Conservation (phyloP, 2,888 invertebrate species). For the Megastigmus dorsalis region DNA sequence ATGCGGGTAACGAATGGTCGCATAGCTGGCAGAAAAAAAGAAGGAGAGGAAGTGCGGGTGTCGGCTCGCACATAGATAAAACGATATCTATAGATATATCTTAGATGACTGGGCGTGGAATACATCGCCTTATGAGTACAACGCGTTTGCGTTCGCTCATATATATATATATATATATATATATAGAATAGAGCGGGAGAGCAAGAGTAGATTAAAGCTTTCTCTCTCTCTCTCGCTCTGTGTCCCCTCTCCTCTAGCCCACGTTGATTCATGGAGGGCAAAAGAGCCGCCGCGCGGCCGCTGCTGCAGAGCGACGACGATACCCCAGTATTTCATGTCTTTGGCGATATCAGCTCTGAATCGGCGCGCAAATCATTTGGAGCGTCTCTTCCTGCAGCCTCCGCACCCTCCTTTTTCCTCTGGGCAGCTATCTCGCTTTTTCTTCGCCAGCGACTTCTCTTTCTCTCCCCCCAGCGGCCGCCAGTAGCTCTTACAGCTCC, state of each 20-base stretch:
- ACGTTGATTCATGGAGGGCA: slow-evolving; percentile 63
- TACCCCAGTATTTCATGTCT: slow-evolving; percentile 62
- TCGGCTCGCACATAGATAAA: no score
- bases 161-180: no score
- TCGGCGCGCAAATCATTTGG: slow-evolving; percentile 61
- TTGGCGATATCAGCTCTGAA: slow-evolving; percentile 61
- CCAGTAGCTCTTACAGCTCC: slow-evolving; percentile 19
- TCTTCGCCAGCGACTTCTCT: slow-evolving; percentile 22
- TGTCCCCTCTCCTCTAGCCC: neutral
- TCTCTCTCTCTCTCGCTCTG: slow-evolving; percentile 34
- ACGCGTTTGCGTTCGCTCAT: slow-evolving; percentile 41
- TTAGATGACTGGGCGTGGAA: slow-evolving; percentile 62
- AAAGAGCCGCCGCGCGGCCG: slow-evolving; percentile 44
- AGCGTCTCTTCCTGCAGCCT: slow-evolving; percentile 52
- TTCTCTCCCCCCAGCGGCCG: neutral
- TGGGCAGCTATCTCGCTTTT: no score
- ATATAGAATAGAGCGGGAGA: no score
- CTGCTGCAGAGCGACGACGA: slow-evolving; percentile 51
- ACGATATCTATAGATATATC: no score
- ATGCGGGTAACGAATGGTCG: no score
- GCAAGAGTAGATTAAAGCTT: no score
- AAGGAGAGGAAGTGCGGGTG: no score
- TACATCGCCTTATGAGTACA: slow-evolving; percentile 68
- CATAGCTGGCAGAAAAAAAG: no score
- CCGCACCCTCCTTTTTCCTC: slow-evolving; percentile 32